These are phyloP conservation scores for Physella acuta DNA, from an alignment of 1,140 invertebrate genomes.

Conservation along the genomic window DNA sequence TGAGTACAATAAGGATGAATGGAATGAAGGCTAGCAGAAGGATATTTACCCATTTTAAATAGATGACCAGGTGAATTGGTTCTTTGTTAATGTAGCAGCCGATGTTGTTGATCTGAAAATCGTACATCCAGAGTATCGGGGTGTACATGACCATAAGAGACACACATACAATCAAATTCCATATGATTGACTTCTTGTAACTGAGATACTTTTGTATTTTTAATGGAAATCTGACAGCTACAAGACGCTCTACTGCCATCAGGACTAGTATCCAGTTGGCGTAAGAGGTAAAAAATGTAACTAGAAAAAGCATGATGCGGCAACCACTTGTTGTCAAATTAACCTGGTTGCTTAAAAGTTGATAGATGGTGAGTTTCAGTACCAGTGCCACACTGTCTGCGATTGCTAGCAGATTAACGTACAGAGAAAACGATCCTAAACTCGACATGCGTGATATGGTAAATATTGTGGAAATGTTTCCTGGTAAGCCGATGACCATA, in stretches of 20 bases:
- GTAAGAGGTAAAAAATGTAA: conserved; percentile 39
- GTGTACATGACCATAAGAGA: conserved; percentile 17
- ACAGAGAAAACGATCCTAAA: conserved; percentile 38
- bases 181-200: conserved; percentile 6
- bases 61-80: neutral
- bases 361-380: conserved; percentile 35
- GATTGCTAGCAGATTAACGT: conserved; percentile 42
- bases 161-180: conserved; percentile 2
- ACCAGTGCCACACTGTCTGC: conserved; percentile 38
- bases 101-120: neutral
- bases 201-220: conserved; percentile 1
- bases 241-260: conserved; percentile 44
- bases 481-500: conserved; percentile 7
- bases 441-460: conserved; percentile 38
- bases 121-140: conserved; percentile 20
- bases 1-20: conserved; percentile 35
- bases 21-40: conserved; percentile 39
- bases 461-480: conserved; percentile 40
- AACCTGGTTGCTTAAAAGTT: conserved; percentile 19
- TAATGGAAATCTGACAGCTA: conserved; percentile 15
- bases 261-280: conserved; percentile 48
- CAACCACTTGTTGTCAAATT: conserved; percentile 27
- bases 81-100: neutral
- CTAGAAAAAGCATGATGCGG: conserved; percentile 34
- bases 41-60: conserved; percentile 43